Evolutionary conservation across 2,113 vertebrate species (phyloP), one percentile per base, ranked within the genome.

Genomic region (Pomatostomus ruficeps): DNA sequence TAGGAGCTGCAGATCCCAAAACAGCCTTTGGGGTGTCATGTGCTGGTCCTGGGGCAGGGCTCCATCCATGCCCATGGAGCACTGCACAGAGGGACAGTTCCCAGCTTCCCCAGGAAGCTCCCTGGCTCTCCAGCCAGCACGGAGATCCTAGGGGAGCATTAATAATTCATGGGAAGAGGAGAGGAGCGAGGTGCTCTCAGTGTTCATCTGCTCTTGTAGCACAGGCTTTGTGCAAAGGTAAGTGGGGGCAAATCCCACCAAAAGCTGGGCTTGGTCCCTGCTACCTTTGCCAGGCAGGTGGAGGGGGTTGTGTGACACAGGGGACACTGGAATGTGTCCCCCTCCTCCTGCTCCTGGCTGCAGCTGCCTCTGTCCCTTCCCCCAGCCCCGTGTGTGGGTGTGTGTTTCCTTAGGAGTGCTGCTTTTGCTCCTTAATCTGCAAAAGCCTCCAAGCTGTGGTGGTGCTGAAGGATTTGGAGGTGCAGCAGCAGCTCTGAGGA

Each of bases 111-210:
- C 8, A 48, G 91, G 77, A 81, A 71, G 78, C 43, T 70, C 78
- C 48, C 74, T 5, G 2, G 66, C 78, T 95, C 40, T 58, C 26
- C 62, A 75, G 71, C 12, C 70, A 59, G 93, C 71, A 36, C 22
- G 79, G 38, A 1, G 10, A 82, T 86, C 61, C 82, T 21, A 28
- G 58, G 46, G 70, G 85, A 70, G 68, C 94, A 62, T 97, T 73
- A 96, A 97, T 96, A 85, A 97, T 97, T 94, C 24, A 97, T 74
- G 85, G 94, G 0, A 86, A 94, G 67, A 86, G 85, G 91, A 92
- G 94, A 93, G 82, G 67, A 89, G 80, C 3, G 4, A 54, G 43
- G n/a, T 1, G 12, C 74, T 61, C 0, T 8, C 75, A 70, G 63
- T 3, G 9, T 76, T 76, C 63, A 15, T 11, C 75, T 0, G 24